phyloP scores from a whole-genome alignment of 2,888 invertebrate genomes.

The Nephrotoma guestfalica region DNA sequence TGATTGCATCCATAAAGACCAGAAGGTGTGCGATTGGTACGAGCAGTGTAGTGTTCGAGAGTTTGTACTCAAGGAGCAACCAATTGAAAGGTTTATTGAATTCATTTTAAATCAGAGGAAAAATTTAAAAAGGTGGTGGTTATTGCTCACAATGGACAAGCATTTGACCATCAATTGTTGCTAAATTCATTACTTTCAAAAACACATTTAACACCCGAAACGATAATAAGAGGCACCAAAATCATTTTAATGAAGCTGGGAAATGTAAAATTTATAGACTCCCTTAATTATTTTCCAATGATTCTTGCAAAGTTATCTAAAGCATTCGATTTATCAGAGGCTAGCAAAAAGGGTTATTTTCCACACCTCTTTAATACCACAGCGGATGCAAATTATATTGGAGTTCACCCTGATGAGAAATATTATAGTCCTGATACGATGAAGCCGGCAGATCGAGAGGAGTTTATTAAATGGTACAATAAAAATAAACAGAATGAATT shows the following conservation, averaged over 20 bases:
- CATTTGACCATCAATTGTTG: background rate
- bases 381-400: slow-evolving; percentile 16
- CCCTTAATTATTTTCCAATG: slow-evolving; percentile 19
- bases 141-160: background rate
- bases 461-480: slow-evolving; percentile 16
- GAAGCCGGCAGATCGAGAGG: slow-evolving; percentile 7
- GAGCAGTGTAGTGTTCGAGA: background rate
- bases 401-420: slow-evolving; percentile 11
- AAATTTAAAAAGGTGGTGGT: background rate
- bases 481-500: slow-evolving; percentile 14
- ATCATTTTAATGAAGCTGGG: background rate
- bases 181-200: background rate
- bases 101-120: background rate
- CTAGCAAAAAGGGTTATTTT: slow-evolving; percentile 16
- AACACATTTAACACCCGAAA: background rate
- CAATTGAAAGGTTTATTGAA: background rate
- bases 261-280: slow-evolving; percentile 15
- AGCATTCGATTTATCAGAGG: slow-evolving; percentile 15
- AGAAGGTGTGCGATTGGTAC: background rate
- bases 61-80: background rate
- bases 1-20: background rate
- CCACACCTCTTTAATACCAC: slow-evolving; percentile 10
- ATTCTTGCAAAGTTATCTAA: slow-evolving; percentile 15
- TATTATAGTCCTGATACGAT: slow-evolving; percentile 15
- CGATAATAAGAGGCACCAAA: background rate